These are phyloP conservation scores for Cylloceria caligata DNA, from an alignment of 2,888 invertebrate species.

Conservation along the genomic window DNA sequence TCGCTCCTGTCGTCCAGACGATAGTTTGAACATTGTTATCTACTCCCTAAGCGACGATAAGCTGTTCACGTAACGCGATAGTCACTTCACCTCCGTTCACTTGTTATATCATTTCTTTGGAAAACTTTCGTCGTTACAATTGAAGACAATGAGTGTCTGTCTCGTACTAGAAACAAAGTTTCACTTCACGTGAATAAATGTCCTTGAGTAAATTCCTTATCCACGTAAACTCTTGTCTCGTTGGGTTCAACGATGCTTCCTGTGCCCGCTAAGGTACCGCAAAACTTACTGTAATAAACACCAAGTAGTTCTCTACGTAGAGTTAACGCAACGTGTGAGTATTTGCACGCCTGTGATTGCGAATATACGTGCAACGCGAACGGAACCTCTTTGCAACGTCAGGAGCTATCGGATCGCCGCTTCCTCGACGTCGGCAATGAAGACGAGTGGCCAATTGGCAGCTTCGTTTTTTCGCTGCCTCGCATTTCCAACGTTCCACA, in stretches of 20 bases:
- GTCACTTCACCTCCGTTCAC: slow-evolving; percentile 30
- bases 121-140: not conserved
- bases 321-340: not conserved
- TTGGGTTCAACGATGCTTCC: not conserved
- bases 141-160: not conserved
- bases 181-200: not conserved
- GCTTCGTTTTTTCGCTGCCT: slow-evolving; percentile 30
- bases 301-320: not conserved
- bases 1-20: slow-evolving; percentile 79
- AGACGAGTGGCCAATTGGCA: slow-evolving; percentile 46
- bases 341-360: not conserved
- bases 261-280: not conserved
- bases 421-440: slow-evolving; percentile 51
- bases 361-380: not conserved
- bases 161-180: not conserved
- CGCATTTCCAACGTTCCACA: slow-evolving; percentile 25
- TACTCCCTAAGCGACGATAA: not conserved
- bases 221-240: not conserved
- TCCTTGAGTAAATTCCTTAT: not conserved
- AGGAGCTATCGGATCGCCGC: slow-evolving; percentile 53
- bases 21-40: slow-evolving; percentile 80
- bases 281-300: not conserved
- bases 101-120: slow-evolving; percentile 6
- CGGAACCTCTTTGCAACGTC: slow-evolving; percentile 48
- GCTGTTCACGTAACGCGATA: slow-evolving; percentile 34